phyloP scores from a whole-genome alignment of 2,888 invertebrate species.

The Clistopyga incitator region DNA sequence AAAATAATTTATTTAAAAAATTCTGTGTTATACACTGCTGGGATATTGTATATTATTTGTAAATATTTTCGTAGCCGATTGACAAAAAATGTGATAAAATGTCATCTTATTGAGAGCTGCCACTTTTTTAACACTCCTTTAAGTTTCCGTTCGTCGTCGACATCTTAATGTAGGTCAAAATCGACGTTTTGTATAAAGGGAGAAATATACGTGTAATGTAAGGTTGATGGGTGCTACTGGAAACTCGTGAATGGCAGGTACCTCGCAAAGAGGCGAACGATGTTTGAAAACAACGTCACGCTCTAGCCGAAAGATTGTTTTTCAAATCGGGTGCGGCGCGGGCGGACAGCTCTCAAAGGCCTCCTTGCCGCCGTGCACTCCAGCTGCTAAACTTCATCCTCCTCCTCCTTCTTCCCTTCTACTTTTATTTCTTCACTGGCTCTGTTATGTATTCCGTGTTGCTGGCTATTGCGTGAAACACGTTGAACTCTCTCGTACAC shows the following conservation, averaged over 20 bases:
- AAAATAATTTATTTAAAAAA: no score
- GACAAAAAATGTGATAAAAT: not conserved
- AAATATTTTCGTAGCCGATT: no score
- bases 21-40: no score
- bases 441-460: slow-evolving; percentile 37
- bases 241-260: slow-evolving; percentile 69
- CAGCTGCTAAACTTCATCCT: slow-evolving; percentile 66
- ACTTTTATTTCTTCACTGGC: slow-evolving; percentile 48
- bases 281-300: slow-evolving; percentile 73
- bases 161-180: not conserved
- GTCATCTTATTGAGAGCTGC: not conserved
- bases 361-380: slow-evolving; percentile 47
- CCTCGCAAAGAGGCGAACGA: slow-evolving; percentile 67
- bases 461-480: slow-evolving; percentile 58
- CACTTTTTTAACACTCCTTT: not conserved
- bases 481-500: slow-evolving; percentile 52
- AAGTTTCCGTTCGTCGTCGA: not conserved
- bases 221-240: slow-evolving; percentile 35
- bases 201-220: slow-evolving; percentile 41
- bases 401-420: slow-evolving; percentile 53
- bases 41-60: no score
- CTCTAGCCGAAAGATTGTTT: slow-evolving; percentile 69
- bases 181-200: not conserved
- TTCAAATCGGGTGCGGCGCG: slow-evolving; percentile 64
- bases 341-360: slow-evolving; percentile 66